These are phyloP conservation scores for Drosophila peninsularis DNA, from an alignment of 2,888 invertebrate species.

Conservation along the genomic window DNA sequence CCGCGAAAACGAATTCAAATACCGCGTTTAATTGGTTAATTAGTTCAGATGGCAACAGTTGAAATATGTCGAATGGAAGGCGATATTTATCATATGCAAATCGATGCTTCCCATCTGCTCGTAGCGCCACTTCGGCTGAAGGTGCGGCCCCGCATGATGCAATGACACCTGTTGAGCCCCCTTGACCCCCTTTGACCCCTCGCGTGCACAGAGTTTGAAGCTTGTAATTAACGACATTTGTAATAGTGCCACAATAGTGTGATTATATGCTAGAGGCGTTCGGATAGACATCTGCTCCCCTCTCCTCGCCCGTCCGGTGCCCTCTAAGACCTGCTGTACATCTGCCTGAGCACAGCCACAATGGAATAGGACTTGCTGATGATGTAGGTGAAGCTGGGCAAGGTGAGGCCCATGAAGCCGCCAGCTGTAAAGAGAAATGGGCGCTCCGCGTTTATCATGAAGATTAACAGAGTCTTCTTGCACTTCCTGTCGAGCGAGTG, in stretches of 20 bases:
- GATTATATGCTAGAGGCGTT: neutral
- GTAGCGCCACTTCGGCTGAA: neutral
- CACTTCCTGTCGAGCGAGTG: conserved; percentile 60
- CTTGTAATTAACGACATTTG: neutral
- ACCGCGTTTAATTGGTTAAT: neutral
- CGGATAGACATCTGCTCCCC: no score
- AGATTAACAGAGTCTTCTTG: conserved; percentile 56
- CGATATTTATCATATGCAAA: no score
- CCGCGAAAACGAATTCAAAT: neutral
- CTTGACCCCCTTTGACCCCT: neutral
- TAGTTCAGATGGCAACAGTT: neutral
- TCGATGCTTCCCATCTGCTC: no score
- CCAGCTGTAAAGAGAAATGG: conserved; percentile 72
- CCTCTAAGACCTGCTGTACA: conserved; percentile 34
- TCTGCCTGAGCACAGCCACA: conserved; percentile 72
- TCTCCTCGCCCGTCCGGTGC: neutral
- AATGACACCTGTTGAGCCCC: neutral
- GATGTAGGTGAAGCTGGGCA: conserved; percentile 74
- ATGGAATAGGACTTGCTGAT: conserved; percentile 75
- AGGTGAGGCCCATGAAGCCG: conserved; percentile 65
- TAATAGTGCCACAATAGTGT: conserved; percentile 7
- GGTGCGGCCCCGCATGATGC: no score
- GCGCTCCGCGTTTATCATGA: conserved; percentile 57
- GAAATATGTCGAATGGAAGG: no score
- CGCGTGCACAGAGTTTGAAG: neutral